Evolutionary conservation across 2,797 vertebrate genomes (phyloP), one percentile per base, ranked within the genome.

Genomic region (Myioborus miniatus): DNA sequence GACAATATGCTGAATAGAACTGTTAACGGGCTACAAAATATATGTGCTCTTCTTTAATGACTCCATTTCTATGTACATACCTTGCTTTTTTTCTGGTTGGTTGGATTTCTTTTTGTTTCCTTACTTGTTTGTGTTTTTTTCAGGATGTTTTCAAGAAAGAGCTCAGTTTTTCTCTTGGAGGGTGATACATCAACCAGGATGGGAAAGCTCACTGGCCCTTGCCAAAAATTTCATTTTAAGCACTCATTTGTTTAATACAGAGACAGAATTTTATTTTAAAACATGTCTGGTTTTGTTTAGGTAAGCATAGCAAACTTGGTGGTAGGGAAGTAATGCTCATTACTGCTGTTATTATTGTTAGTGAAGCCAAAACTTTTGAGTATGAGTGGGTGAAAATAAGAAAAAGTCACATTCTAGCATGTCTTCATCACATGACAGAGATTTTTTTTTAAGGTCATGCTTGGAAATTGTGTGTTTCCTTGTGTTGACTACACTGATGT

Each of bases 221-320:
- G 34, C 74, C 23, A 85, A 67, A 86, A 69, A 41, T 43, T 91
- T 92, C 5, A 70, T 50, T 80, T 83, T 50, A 88, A 80, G n/a
- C 34, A 36, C 9, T 4, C 6, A 71, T 75, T 91, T 71, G 8
- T 85, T 85, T 75, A 63, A 68, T 85, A 46, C 1, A 58, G 41
- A 43, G 21, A 36, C 20, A 56, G 32, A 76, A 9, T 36, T 72
- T 87, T 75, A 58, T 90, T 94, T 90, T 71, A 94, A 91, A 91
- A 65, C 34, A 27, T 47, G 62, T 59, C 85, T 86, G 62, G 1
- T 94, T 94, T 94, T 91, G 53, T 88, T 96, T 91, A 86, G 72
- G 72, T 86, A 87, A 89, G 60, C 2, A 1, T 50, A 91, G 36
- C 20, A 47, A 93, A 49, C 41, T 77, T 77, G 39, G 65, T 62